Percentiles rank a stretch among this genome's conserved stretches.
Evolutionary conservation across 2,113 vertebrate genomes (phyloP).

Genomic region (Takifugu flavidus): DNA sequence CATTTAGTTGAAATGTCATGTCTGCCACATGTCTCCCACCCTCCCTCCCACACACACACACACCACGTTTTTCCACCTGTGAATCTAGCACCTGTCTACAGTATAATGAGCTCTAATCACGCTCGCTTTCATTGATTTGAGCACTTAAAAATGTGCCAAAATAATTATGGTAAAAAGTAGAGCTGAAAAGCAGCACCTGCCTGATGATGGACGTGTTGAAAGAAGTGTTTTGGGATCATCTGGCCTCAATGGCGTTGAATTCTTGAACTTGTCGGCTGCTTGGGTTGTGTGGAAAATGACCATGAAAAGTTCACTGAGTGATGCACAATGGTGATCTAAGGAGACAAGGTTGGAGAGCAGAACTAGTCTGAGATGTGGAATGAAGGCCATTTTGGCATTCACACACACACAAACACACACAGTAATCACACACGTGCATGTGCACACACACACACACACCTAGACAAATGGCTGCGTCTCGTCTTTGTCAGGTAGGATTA

Average conservation of each 20-base stretch:
- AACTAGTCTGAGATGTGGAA: constrained; percentile 5
- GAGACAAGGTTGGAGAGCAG: constrained; percentile 13
- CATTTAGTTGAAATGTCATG: too few species aligned
- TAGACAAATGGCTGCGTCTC: constrained; percentile 20
- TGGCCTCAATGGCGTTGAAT: too few species aligned
- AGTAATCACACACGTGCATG: constrained; percentile 1
- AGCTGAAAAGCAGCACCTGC: neutral
- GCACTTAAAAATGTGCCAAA: neutral
- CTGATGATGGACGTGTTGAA: neutral
- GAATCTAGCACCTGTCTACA: neutral
- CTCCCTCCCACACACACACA: too few species aligned
- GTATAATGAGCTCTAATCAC: neutral
- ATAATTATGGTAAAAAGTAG: neutral
- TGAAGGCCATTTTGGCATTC: neutral
- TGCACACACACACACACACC: too few species aligned
- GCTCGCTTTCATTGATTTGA: neutral
- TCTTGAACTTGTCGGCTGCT: neutral
- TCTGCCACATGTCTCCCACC: too few species aligned
- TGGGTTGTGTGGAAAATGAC: constrained; percentile 16
- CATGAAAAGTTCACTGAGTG: constrained; percentile 22
- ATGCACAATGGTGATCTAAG: constrained; percentile 12
- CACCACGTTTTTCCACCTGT: too few species aligned
- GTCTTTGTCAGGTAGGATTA: constrained; percentile 38
- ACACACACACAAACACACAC: constrained; percentile 25
- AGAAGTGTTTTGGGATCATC: too few species aligned